Evolutionary conservation across 2,888 invertebrate species (phyloP).

Genomic region (Drosophila mayaguana): DNA sequence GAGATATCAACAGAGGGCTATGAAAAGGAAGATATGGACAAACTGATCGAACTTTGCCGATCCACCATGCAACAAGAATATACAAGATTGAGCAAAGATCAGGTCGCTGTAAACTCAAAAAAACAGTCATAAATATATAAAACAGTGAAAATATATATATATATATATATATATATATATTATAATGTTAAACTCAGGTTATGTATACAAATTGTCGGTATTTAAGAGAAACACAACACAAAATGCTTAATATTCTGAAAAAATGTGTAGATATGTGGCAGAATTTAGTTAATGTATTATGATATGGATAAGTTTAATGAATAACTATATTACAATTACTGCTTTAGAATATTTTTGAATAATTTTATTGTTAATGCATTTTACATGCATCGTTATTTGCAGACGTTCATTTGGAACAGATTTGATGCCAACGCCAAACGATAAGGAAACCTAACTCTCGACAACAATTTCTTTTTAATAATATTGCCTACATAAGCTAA

Average conservation of each 20-base stretch:
- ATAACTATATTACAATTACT: constrained; percentile 22
- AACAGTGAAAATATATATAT: too few species aligned
- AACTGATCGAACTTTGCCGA: constrained; percentile 89
- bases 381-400: constrained; percentile 6
- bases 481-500: background rate
- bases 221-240: constrained; percentile 21
- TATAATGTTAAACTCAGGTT: constrained; percentile 53
- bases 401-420: background rate
- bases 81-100: constrained; percentile 86
- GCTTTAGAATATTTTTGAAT: constrained; percentile 43
- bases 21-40: constrained; percentile 88
- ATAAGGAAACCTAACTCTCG: background rate
- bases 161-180: background rate
- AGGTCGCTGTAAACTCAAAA: constrained; percentile 55
- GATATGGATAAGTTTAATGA: constrained; percentile 49
- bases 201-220: constrained; percentile 24
- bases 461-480: background rate
- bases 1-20: constrained; percentile 89
- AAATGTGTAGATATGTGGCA: constrained; percentile 31
- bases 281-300: constrained; percentile 39
- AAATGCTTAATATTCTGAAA: constrained; percentile 34
- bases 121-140: constrained; percentile 55
- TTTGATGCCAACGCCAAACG: constrained; percentile 1
- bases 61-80: constrained; percentile 89
- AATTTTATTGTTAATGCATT: constrained; percentile 48